These are phyloP conservation scores for Chionodraco myersi DNA, from an alignment of 2,113 vertebrate species.

Conservation along the genomic window DNA sequence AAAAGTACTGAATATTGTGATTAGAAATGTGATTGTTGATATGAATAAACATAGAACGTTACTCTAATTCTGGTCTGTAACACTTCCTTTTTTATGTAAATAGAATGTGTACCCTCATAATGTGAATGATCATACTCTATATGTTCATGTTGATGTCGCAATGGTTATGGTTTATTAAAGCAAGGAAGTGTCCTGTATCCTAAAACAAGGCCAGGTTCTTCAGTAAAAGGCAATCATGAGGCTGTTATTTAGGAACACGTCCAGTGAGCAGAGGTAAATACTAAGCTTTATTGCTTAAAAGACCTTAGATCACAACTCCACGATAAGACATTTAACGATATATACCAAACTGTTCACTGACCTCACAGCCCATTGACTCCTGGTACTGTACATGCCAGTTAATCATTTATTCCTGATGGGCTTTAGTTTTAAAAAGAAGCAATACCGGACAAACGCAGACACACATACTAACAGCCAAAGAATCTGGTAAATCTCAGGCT, in stretches of 20 bases:
- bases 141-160: too few relatives aligned
- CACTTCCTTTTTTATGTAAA: background rate
- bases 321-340: background rate
- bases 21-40: slow-evolving; percentile 58
- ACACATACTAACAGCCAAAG: background rate
- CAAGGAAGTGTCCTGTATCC: background rate
- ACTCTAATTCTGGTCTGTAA: slow-evolving; percentile 24
- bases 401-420: slow-evolving; percentile 35
- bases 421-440: slow-evolving; percentile 4
- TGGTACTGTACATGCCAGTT: slow-evolving; percentile 1
- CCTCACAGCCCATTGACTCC: slow-evolving; percentile 1
- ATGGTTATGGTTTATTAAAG: too few relatives aligned
- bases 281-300: background rate
- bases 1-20: slow-evolving; percentile 38
- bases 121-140: too few relatives aligned
- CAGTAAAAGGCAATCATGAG: background rate
- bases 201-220: background rate
- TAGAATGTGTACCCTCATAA: background rate
- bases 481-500: background rate
- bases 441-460: background rate
- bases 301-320: background rate
- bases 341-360: slow-evolving; percentile 4
- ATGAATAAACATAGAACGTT: slow-evolving; percentile 57
- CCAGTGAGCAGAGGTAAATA: background rate
- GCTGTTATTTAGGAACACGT: background rate